Percentiles rank a stretch among this genome's conserved stretches.
Conservation (phyloP, 2,888 invertebrate genomes). For the Tenthredo notha region DNA sequence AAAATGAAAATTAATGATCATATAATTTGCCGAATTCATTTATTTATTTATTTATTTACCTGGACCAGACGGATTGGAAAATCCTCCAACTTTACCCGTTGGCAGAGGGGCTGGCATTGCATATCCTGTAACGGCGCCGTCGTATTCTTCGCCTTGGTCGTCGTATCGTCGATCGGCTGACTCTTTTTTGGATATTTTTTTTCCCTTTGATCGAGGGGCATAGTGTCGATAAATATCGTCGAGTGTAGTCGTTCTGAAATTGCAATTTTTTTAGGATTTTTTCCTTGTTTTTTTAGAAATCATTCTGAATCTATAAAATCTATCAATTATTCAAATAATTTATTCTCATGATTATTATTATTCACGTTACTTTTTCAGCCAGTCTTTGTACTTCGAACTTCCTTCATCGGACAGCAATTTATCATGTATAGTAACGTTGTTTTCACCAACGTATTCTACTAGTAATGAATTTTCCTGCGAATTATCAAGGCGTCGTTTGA, state of each 20-base stretch:
- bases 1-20: not conserved
- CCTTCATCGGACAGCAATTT: constrained; percentile 85
- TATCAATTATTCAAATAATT: not conserved
- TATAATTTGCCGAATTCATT: too few relatives aligned
- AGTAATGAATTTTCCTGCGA: constrained; percentile 70
- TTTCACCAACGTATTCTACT: constrained; percentile 65
- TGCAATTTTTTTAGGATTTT: not conserved
- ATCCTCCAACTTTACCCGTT: constrained; percentile 69
- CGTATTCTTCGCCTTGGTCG: constrained; percentile 79
- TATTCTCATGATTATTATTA: not conserved
- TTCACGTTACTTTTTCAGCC: constrained; percentile 85
- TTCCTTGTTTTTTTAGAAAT: not conserved
- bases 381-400: constrained; percentile 86
- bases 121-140: constrained; percentile 82
- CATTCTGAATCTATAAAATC: not conserved
- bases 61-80: constrained; percentile 58
- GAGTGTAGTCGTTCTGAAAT: constrained; percentile 84
- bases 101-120: constrained; percentile 74
- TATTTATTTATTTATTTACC: too few relatives aligned
- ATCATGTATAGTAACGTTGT: constrained; percentile 77
- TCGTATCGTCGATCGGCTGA: constrained; percentile 75
- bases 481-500: constrained; percentile 77
- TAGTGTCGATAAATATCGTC: constrained; percentile 86
- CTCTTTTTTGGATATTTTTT: constrained; percentile 67
- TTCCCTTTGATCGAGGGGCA: constrained; percentile 69